Percentiles rank a stretch among this genome's conserved stretches.
Conservation (phyloP, 2,797 vertebrate genomes). For the Tenualosa thibaudeaui region DNA sequence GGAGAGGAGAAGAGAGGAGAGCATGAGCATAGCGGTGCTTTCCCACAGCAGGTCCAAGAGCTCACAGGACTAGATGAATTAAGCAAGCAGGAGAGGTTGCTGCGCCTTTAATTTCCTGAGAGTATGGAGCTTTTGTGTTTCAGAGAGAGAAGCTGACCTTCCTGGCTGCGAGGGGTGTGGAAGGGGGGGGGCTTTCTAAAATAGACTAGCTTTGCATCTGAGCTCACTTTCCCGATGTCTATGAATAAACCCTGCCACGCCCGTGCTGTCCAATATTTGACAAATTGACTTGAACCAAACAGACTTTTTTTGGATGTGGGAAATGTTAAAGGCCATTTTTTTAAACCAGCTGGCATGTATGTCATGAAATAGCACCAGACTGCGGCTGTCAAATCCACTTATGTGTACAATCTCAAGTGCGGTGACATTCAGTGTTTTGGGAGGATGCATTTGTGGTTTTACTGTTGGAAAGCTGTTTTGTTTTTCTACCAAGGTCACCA, state of each 20-base stretch:
- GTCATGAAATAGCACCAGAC: neutral
- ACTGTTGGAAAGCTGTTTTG: neutral
- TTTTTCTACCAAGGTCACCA: neutral
- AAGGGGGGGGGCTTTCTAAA: neutral
- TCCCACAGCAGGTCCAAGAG: neutral
- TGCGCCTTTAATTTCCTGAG: conserved; percentile 23
- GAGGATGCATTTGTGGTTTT: conserved; percentile 2
- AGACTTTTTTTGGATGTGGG: neutral
- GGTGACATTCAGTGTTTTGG: neutral
- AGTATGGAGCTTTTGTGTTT: conserved; percentile 20
- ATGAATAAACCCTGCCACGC: neutral
- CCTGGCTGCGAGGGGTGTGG: neutral
- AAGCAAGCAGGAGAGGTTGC: conserved; percentile 8
- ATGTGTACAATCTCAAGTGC: neutral
- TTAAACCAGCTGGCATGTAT: neutral
- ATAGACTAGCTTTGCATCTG: neutral
- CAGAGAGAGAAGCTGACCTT: conserved; percentile 10
- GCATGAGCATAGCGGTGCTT: neutral
- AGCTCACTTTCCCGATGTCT: conserved; percentile 14
- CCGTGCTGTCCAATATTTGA: conserved; percentile 16
- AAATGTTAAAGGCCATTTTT: conserved; percentile 3
- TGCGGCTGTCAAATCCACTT: neutral
- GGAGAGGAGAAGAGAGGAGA: neutral
- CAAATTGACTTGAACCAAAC: conserved; percentile 5
- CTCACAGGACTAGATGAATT: neutral